phyloP scores from a whole-genome alignment of 2,113 vertebrate genomes.

The Arenaria interpres region DNA sequence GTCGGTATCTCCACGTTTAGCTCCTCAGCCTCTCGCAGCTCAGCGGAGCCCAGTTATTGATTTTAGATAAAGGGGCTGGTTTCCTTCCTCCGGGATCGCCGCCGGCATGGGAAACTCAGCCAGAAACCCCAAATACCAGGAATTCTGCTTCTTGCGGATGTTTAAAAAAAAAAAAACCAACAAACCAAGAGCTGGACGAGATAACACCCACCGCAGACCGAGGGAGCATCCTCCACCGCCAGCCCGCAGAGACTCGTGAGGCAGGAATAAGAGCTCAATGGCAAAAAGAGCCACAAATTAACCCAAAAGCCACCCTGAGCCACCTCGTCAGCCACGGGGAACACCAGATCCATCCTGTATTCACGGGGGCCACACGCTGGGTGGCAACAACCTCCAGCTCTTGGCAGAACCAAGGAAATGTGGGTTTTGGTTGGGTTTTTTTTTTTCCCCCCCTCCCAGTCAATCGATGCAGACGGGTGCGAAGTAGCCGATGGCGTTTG shows the following conservation, averaged over 20 bases:
- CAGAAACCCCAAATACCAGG: background rate
- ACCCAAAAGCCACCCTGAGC: background rate
- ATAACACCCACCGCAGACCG: no score
- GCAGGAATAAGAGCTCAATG: rapidly evolving
- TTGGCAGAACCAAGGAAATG: background rate
- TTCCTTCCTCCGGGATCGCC: background rate
- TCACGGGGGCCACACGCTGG: rapidly evolving
- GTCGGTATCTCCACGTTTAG: background rate
- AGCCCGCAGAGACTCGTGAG: background rate
- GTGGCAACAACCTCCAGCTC: background rate
- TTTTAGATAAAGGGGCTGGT: background rate
- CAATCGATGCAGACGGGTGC: rapidly evolving
- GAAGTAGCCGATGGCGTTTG: background rate
- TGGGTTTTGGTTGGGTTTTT: background rate
- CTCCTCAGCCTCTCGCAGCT: background rate
- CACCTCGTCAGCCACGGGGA: background rate
- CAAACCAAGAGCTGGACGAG: background rate
- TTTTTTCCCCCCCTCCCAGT: no score
- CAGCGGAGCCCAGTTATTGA: conserved; percentile 1
- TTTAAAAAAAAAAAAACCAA: background rate
- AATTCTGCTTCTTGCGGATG: background rate
- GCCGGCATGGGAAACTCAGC: background rate
- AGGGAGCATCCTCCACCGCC: background rate
- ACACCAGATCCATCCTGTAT: rapidly evolving
- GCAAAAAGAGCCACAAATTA: background rate